Evolutionary conservation across 2,113 vertebrate genomes (phyloP).

Genomic region (Lepus americanus): DNA sequence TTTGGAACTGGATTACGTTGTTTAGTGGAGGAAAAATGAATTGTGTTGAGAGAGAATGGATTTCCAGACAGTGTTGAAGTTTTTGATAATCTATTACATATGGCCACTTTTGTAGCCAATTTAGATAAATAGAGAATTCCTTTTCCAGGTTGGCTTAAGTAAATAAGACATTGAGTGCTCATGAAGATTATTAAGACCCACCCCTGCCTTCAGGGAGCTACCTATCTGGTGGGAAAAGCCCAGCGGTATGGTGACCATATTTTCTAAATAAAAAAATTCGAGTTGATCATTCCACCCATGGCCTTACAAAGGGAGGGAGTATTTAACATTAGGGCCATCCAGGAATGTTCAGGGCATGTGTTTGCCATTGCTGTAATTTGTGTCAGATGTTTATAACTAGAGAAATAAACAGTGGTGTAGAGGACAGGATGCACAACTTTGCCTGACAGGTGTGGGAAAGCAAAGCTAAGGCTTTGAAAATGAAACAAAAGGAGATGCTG

Average conservation of each 20-base stretch:
- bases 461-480: neutral
- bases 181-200: neutral
- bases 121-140: constrained; percentile 54
- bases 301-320: neutral
- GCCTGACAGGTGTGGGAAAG: neutral
- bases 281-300: neutral
- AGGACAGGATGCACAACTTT: neutral
- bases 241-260: neutral
- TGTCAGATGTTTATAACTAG: constrained; percentile 67
- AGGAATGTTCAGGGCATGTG: constrained; percentile 50
- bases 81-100: constrained; percentile 68
- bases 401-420: neutral
- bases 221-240: neutral
- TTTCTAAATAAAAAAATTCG: constrained; percentile 58
- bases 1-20: neutral
- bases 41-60: constrained; percentile 70
- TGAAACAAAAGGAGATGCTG: neutral
- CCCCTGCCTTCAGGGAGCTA: constrained; percentile 54
- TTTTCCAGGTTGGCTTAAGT: constrained; percentile 62
- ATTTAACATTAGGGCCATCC: constrained; percentile 35
- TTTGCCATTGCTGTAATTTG: constrained; percentile 65
- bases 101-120: constrained; percentile 50
- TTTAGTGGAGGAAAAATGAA: constrained; percentile 62
- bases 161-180: neutral
- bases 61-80: constrained; percentile 72